These are phyloP conservation scores for Hypselothyrea guttata DNA, from an alignment of 2,888 invertebrate species.

Conservation along the genomic window DNA sequence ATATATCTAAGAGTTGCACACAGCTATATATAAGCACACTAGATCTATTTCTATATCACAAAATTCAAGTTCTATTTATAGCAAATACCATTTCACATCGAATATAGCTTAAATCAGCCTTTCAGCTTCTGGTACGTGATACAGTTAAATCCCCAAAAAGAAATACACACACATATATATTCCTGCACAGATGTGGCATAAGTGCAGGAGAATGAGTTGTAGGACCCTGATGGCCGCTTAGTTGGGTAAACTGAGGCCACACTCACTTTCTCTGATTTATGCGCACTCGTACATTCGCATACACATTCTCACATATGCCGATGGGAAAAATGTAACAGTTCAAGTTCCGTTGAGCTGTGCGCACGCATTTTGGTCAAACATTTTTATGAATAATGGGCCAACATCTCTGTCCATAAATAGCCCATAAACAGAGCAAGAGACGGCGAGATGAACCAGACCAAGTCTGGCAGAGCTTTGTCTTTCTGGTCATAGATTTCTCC, in stretches of 20 bases:
- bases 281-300: constrained; percentile 16
- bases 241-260: constrained; percentile 38
- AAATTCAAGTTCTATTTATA: not conserved
- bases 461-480: not conserved
- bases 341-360: constrained; percentile 41
- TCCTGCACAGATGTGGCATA: constrained; percentile 2
- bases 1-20: too few species aligned
- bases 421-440: constrained; percentile 48
- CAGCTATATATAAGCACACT: not conserved
- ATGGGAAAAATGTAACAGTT: constrained; percentile 24
- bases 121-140: constrained; percentile 42
- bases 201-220: constrained; percentile 1
- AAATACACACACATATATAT: constrained; percentile 24
- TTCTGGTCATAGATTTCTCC: constrained; percentile 21
- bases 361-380: constrained; percentile 44
- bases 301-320: not conserved
- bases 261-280: constrained; percentile 56
- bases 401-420: constrained; percentile 64
- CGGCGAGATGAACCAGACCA: constrained; percentile 4
- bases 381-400: constrained; percentile 67
- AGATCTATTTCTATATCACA: not conserved
- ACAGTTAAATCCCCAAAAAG: constrained; percentile 25
- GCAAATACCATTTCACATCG: constrained; percentile 5
- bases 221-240: constrained; percentile 41
- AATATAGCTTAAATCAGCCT: constrained; percentile 39